A percentile compares a stretch with the other conserved stretches of the same genome.
Conservation (phyloP, 1,140 invertebrate species). For the Dinoponera quadriceps region DNA sequence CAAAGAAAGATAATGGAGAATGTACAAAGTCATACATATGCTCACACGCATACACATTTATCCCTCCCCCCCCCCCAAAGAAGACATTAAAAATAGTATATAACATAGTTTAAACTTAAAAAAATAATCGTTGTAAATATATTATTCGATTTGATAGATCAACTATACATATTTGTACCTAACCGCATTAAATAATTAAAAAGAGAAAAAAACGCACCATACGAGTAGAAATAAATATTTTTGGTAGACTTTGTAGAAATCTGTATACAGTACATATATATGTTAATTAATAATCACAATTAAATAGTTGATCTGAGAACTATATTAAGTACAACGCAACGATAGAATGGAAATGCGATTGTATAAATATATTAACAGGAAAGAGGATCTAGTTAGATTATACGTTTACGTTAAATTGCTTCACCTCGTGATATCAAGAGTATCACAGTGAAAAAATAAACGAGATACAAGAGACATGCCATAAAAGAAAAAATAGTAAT, state of each 20-base stretch:
- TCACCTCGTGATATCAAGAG: constrained; percentile 56
- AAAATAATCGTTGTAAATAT: constrained; percentile 53
- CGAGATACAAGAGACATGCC: constrained; percentile 33
- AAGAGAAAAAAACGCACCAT: constrained; percentile 41
- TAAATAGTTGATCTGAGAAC: constrained; percentile 30
- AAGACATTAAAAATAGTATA: constrained; percentile 55
- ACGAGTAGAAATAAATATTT: constrained; percentile 74
- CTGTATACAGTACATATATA: constrained; percentile 30
- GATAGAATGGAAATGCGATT: constrained; percentile 55
- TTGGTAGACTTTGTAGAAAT: constrained; percentile 68
- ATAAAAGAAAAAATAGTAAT: constrained; percentile 5
- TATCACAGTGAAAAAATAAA: constrained; percentile 53
- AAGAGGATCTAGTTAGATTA: constrained; percentile 22
- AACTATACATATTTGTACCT: constrained; percentile 64
- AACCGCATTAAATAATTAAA: constrained; percentile 41
- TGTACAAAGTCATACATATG: constrained; percentile 43
- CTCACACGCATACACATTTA: constrained; percentile 13
- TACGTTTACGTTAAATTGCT: constrained; percentile 51
- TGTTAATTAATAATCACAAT: constrained; percentile 51
- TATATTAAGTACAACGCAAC: constrained; percentile 60
- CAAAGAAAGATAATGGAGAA: constrained; percentile 7
- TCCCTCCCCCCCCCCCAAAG: background rate
- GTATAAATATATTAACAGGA: constrained; percentile 11
- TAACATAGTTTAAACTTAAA: constrained; percentile 22
- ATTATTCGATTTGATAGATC: constrained; percentile 41